Conservation (phyloP, 2,113 vertebrate species). For the Edolisoma coerulescens region DNA sequence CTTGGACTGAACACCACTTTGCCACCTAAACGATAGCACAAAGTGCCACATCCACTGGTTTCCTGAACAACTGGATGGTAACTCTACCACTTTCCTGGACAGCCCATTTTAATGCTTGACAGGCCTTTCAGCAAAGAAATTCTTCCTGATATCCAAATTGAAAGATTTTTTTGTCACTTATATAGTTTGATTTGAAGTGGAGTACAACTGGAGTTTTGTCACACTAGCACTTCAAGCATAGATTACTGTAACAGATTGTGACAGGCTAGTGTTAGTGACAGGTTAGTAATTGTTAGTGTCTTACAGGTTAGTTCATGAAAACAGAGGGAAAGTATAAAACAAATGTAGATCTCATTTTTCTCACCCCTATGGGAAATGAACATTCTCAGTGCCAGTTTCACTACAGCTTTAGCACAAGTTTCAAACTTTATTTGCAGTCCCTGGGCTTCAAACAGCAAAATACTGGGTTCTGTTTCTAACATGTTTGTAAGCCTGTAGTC, state of each 20-base stretch:
- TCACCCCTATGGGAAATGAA: background rate
- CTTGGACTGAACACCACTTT: accelerated
- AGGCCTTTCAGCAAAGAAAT: background rate
- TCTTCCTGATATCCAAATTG: background rate
- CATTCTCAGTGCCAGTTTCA: background rate
- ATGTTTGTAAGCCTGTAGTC: background rate
- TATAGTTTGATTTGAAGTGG: background rate
- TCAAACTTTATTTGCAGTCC: background rate
- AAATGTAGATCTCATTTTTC: background rate
- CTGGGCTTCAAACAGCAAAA: background rate
- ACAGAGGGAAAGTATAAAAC: background rate
- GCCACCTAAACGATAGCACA: background rate
- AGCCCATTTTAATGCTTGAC: background rate
- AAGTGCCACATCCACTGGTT: background rate
- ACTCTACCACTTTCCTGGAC: background rate
- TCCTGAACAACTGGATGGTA: background rate
- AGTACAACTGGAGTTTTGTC: background rate
- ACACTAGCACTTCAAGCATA: background rate
- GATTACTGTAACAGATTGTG: background rate
- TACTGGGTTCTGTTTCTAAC: background rate
- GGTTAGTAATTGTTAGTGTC: background rate
- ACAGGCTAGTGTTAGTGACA: background rate
- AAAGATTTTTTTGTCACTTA: background rate
- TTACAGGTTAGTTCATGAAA: background rate
- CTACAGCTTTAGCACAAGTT: background rate